Evolutionary conservation across 2,797 vertebrate genomes (phyloP), one percentile per base, ranked within the genome.

Genomic region (Miichthys miiuy): DNA sequence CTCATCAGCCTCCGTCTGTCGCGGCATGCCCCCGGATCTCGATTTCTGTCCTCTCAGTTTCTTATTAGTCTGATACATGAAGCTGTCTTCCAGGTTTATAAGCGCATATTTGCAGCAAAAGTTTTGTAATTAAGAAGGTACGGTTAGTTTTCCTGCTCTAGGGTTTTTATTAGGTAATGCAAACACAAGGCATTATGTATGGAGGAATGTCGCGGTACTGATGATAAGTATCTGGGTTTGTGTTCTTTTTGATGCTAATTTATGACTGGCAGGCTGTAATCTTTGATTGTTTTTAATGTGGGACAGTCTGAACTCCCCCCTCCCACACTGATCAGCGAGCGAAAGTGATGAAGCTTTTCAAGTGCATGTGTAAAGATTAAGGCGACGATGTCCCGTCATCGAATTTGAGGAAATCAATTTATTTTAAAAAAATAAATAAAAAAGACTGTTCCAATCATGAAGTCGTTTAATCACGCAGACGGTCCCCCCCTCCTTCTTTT

Each of bases 21-120:
- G 20, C 70, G 44, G 60, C 71, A 70, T 62, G 77, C 80, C 68
- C 72, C 47, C 18, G 8, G 20, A 70, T 77, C 69, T 58, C 34
- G 6, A 73, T 79, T 73, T 83, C 70, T 62, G 20, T 58, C 51
- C 68, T 42, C 48, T 63, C 21, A 25, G 41, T 82, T 89, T 80
- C 81, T 86, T 80, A 80, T 78, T 27, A 57, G 75, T 77, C 75
- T 18, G 75, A 79, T 41, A 73, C 77, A 71, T 27, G 48, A 79
- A 73, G 71, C 73, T 23, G 88, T 92, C 90, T 92, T 94, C 91
- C 88, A 88, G 85, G 80, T 93, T 92, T 89, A 74, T 89, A 88
- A 38, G 79, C 14, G 25, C 63, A 57, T 34, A 74, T 86, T 89
- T 88, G 85, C 87, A 88, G 83, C 50, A 60, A 44, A 55, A 27